Evolutionary conservation across 2,888 invertebrate genomes (phyloP), one percentile per base, ranked within the genome.

Genomic region (Drosophila paucipuncta): DNA sequence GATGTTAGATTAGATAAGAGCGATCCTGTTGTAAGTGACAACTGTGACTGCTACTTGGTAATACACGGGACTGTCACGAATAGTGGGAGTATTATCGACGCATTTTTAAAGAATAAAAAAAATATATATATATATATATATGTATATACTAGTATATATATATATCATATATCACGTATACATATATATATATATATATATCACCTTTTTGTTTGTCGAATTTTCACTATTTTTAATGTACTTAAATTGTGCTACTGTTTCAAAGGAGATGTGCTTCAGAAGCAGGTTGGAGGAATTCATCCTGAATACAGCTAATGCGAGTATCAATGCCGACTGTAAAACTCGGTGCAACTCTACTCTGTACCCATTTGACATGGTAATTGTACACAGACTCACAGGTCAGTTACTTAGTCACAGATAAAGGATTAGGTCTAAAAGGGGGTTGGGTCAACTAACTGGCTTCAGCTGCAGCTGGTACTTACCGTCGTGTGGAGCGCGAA

Each of bases 401-500:
- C 47, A 25, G 25, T 47, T 25, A 47, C 25, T 47, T 25, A 25
- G 47, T 25, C 47, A 47, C 47, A 25, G 25, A 25, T 47, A 25
- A 25, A 11, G n/a, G n/a, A n/a, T 41, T n/a, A 10, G 41, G n/a
- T 5, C 5, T 41, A 10, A 9, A 25, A 47, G 47, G 16, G 10
- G 47, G 47, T 25, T 25, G 47, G 47, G 25, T 30, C 18, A 18
- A 18, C 30, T 50, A 31, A 58, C n/a, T 13, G 30, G 5, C 25
- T 9, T 6, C 6, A 16, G 22, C 6, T 22, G 13, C 6, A 3
- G 18, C 30, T 10, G 41, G 65, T 18, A 91, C 92, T 91, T 92
- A 96, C 96, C 96, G 96, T 93, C 96, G 95, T 92, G 96, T 96
- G 18, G 96, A 95, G 78, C 96, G 94, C 10, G 97, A 97, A 92